These are phyloP conservation scores for Progne subis DNA, from an alignment of 2,113 vertebrate genomes.

Conservation along the genomic window DNA sequence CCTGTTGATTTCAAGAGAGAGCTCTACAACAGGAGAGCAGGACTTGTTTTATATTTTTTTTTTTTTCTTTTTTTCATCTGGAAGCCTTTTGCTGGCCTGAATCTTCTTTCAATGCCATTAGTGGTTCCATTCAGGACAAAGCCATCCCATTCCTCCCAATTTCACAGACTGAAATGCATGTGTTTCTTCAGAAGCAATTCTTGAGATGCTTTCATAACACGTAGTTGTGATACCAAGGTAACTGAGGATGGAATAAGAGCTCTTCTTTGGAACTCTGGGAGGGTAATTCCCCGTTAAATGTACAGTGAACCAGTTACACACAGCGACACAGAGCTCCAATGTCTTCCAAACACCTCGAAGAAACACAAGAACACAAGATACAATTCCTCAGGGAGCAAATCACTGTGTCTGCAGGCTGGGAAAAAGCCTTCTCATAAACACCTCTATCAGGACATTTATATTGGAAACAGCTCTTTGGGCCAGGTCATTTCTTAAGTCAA, in stretches of 20 bases:
- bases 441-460: neutral
- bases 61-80: neutral
- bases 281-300: neutral
- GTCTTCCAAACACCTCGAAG: neutral
- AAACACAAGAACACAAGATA: neutral
- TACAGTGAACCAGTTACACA: neutral
- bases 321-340: neutral
- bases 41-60: neutral
- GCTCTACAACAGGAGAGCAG: neutral
- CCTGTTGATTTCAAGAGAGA: neutral
- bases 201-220: neutral
- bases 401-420: neutral
- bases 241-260: neutral
- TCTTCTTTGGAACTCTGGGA: neutral
- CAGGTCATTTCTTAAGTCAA: neutral
- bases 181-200: neutral
- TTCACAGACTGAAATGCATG: neutral
- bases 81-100: neutral
- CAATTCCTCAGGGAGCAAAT: neutral
- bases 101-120: neutral
- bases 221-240: neutral
- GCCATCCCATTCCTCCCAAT: neutral
- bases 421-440: fast-evolving
- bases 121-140: neutral
- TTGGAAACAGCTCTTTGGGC: fast-evolving